Percentiles rank a stretch among this genome's conserved stretches.
Evolutionary conservation across 1,140 invertebrate genomes (phyloP).

Genomic region (Phocides pigmalion): DNA sequence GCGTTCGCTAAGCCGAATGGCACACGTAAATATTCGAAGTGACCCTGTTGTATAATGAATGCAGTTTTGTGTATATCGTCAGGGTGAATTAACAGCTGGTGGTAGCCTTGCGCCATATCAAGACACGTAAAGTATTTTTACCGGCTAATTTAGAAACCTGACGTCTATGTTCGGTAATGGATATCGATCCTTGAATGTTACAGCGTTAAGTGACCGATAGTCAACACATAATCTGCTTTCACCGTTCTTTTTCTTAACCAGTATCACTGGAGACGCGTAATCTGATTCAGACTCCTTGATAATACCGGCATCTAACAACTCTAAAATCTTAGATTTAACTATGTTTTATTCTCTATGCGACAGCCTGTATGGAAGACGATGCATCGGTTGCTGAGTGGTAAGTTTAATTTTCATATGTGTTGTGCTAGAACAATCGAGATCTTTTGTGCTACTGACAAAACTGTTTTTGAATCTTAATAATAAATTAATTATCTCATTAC

Average conservation of each 20-base stretch:
- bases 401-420: constrained; percentile 42
- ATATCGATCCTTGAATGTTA: constrained; percentile 52
- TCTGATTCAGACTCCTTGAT: constrained; percentile 44
- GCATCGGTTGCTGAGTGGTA: constrained; percentile 18
- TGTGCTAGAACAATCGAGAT: constrained; percentile 40
- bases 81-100: constrained; percentile 64
- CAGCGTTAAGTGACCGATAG: constrained; percentile 54
- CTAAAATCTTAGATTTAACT: neutral
- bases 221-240: constrained; percentile 45
- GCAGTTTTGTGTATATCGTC: constrained; percentile 52
- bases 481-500: constrained; percentile 22
- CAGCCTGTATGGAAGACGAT: too few species aligned
- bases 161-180: constrained; percentile 43
- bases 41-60: constrained; percentile 57
- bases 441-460: constrained; percentile 36
- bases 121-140: constrained; percentile 52
- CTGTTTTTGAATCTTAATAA: constrained; percentile 28
- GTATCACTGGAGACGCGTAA: constrained; percentile 40
- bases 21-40: constrained; percentile 55
- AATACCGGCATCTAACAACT: constrained; percentile 41
- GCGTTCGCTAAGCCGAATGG: constrained; percentile 57
- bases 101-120: constrained; percentile 75
- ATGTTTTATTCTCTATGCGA: too few species aligned
- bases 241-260: constrained; percentile 44
- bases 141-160: constrained; percentile 43